A percentile compares a stretch with the other conserved stretches of the same genome.
These are phyloP conservation scores for Danio tinwini DNA, from an alignment of 2,797 vertebrate genomes.

Conservation along the genomic window DNA sequence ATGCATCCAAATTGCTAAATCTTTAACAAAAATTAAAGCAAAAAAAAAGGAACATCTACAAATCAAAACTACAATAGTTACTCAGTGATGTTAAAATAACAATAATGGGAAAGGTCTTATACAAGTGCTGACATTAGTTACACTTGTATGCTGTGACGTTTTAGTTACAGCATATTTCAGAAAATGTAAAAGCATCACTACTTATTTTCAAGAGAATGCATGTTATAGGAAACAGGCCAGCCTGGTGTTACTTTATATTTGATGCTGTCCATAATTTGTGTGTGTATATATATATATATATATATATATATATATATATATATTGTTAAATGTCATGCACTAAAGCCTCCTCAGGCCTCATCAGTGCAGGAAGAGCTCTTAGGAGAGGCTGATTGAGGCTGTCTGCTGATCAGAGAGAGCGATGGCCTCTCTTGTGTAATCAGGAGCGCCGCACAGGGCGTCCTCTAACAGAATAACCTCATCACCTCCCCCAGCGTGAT, in stretches of 20 bases:
- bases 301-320: too few species aligned
- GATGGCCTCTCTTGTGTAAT: constrained; percentile 49
- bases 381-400: constrained; percentile 35
- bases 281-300: not conserved
- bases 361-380: constrained; percentile 45
- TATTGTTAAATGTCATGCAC: constrained; percentile 11
- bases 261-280: constrained; percentile 8
- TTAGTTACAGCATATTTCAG: too few species aligned
- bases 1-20: too few species aligned
- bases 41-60: too few species aligned
- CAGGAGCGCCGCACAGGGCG: constrained; percentile 42
- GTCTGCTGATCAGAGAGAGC: constrained; percentile 37
- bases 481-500: constrained; percentile 44
- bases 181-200: too few species aligned
- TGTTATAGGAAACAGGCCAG: not conserved
- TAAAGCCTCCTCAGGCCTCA: constrained; percentile 41
- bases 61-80: too few species aligned
- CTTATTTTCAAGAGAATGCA: not conserved
- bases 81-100: too few species aligned
- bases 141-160: too few species aligned
- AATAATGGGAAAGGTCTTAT: too few species aligned
- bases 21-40: too few species aligned
- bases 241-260: not conserved
- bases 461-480: constrained; percentile 56
- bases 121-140: too few species aligned